Base-by-base conservation (phyloP, 2,888 invertebrate species). In the Encarsia formosa region DNA sequence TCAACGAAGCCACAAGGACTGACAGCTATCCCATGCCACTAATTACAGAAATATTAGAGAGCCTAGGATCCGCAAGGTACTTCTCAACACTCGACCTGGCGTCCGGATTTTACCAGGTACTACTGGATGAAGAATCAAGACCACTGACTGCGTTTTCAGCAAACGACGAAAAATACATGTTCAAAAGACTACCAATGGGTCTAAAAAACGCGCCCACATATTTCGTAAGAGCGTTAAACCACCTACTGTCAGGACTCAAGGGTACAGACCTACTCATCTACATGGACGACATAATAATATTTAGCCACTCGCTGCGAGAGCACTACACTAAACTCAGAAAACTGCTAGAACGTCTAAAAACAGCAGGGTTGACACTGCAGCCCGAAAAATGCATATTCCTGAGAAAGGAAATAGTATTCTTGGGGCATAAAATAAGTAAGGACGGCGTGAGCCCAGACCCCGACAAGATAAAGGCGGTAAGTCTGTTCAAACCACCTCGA, bases 371-470 rank as follows among this genome's bases (percentile, higher is more conserved):
- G 22, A 29, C 4, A 11, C 13, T 40, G 6, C 20, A 40, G 2
- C 48, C 39, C 3, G 48, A 48, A 20, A 48, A 40, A 1, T 48
- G 40, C n/a, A n/a, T 20, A 23, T 48, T 40, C 26, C 16, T 39
- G 3, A 26, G 19, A 32, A 5, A 32, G 13, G 40, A 48, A 40
- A 32, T 48, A 1, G 13, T 6, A 15, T 40, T 40, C 23, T 20
- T 48, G 15, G 48, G 40, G 0, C 40, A 48, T 19, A 34, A 37
- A 24, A 16, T 48, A 20, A 24, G 23, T n/a, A 5, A 16, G 19
- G 34, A 40, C 1, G 40, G 40, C 5, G 26, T 44, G 5, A 5
- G 19, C 6, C 39, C 39, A 3, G 39, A 39, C 16, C 23, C 22
- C 6, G 8, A 22, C 9, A 39, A 39, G 23, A 23, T 39, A 1